Percentiles rank a stretch among this genome's conserved stretches.
These are phyloP conservation scores for Lacerta bilineata DNA, from an alignment of 2,797 vertebrate genomes.

Conservation along the genomic window DNA sequence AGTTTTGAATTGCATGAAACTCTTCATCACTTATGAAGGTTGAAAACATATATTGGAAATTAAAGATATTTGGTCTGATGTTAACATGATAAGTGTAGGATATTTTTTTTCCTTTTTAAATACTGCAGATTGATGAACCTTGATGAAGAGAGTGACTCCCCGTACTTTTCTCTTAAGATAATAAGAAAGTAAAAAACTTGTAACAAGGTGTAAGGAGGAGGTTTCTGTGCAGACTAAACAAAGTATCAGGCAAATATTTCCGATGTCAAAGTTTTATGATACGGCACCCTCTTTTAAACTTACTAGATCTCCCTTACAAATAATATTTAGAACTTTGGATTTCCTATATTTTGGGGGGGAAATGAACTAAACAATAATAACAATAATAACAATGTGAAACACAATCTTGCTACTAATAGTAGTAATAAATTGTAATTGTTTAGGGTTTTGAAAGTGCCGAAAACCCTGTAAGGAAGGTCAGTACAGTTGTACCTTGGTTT, in stretches of 20 bases:
- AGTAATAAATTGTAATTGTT: too few species aligned
- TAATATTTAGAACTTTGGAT: too few species aligned
- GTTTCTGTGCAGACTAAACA: not conserved
- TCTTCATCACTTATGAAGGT: not conserved
- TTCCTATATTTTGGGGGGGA: too few species aligned
- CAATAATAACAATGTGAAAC: too few species aligned
- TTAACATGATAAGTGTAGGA: not conserved
- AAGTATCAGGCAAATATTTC: not conserved
- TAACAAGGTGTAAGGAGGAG: not conserved
- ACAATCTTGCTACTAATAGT: too few species aligned
- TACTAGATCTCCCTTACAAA: not conserved
- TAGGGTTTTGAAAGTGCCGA: too few species aligned
- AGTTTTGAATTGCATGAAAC: not conserved
- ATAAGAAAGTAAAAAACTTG: not conserved
- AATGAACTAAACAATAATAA: too few species aligned
- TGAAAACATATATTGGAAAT: not conserved
- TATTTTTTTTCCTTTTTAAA: not conserved
- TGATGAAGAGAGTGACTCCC: not conserved
- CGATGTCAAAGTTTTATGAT: not conserved
- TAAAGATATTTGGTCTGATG: not conserved
- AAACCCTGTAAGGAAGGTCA: too few species aligned
- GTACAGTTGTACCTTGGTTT: too few species aligned
- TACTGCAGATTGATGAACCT: not conserved
- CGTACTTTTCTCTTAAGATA: not conserved
- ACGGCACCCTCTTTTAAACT: not conserved